Evolutionary conservation across 2,888 invertebrate species (phyloP).

Genomic region (Alentia gelatinosa): DNA sequence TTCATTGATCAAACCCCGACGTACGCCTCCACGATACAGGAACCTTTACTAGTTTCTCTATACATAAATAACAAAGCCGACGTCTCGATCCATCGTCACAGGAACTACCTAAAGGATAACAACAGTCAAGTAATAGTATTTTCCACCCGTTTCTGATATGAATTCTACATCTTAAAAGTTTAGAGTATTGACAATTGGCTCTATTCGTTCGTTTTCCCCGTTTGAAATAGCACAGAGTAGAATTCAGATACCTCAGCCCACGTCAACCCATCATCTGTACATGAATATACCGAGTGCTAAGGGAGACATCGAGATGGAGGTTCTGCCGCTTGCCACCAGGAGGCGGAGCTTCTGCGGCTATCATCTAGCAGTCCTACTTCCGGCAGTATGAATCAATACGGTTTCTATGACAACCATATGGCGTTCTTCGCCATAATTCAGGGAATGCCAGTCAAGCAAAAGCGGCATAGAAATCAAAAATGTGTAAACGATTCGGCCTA

Average conservation of each 20-base stretch:
- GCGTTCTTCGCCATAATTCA: constrained; percentile 5
- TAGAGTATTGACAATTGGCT: too few relatives aligned
- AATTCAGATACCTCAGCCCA: too few relatives aligned
- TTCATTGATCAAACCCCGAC: too few relatives aligned
- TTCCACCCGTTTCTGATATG: constrained; percentile 5
- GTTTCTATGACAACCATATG: constrained; percentile 22
- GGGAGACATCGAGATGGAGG: too few relatives aligned
- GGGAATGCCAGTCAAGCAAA: background rate
- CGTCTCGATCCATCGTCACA: background rate
- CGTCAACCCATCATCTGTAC: too few relatives aligned
- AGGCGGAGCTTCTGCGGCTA: background rate
- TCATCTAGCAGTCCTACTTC: background rate
- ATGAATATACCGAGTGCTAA: too few relatives aligned
- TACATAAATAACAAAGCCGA: too few relatives aligned
- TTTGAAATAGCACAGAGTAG: too few relatives aligned
- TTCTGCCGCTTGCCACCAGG: background rate
- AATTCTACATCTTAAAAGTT: background rate
- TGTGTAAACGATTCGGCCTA: background rate
- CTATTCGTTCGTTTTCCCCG: too few relatives aligned
- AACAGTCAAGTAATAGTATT: background rate
- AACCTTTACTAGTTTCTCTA: too few relatives aligned
- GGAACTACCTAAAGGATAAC: background rate
- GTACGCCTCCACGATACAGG: too few relatives aligned
- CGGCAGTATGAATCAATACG: constrained; percentile 15
- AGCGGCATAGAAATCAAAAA: background rate